Evolutionary conservation across 2,888 invertebrate species (phyloP), one percentile per base, ranked within the genome.

Genomic region (Cantharis rufa): DNA sequence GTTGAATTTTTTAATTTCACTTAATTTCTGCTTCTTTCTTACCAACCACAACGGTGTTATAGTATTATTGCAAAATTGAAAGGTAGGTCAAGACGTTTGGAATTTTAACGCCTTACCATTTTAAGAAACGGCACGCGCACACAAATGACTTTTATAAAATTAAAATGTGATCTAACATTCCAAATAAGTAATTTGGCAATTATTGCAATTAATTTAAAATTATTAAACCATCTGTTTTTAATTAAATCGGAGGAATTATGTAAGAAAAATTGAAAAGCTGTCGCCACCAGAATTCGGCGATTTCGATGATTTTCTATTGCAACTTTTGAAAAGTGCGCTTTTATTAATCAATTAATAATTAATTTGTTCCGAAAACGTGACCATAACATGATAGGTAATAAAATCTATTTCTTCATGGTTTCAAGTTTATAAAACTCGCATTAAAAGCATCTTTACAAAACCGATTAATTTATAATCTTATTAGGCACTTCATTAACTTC

Each of bases 61-160:
- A 10, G 10, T n/a, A 15, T 21, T 21, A 48, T 64, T 68, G 48
- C 66, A 61, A 64, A 32, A 72, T 24, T 15, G 69, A 62, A 69
- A 69, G 73, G 73, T 73, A 73, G 73, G 73, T 73, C 73, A 73
- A 73, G 69, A 73, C 69, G 48, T 24, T 69, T 62, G 69, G 73
- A 73, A 73, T 73, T 73, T 73, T 73, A 73, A 73, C 73, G 73
- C 73, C 73, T 73, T 69, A 69, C 73, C 73, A 69, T 73, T 73
- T 73, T 73, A 62, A 73, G 73, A 73, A 73, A 62, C 21, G 28
- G 69, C 73, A 69, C 73, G 69, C 64, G 64, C n/a, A 9, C 21
- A 18, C n/a, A 66, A 66, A n/a, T 21, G 64, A 18, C 64, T 66
- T 24, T 66, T 66, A 32, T 32, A 32, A 32, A 32, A 32, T 32